A percentile compares a stretch with the other conserved stretches of the same genome.
Evolutionary conservation across 2,888 invertebrate species (phyloP).

Genomic region (Metacarcinus magister): DNA sequence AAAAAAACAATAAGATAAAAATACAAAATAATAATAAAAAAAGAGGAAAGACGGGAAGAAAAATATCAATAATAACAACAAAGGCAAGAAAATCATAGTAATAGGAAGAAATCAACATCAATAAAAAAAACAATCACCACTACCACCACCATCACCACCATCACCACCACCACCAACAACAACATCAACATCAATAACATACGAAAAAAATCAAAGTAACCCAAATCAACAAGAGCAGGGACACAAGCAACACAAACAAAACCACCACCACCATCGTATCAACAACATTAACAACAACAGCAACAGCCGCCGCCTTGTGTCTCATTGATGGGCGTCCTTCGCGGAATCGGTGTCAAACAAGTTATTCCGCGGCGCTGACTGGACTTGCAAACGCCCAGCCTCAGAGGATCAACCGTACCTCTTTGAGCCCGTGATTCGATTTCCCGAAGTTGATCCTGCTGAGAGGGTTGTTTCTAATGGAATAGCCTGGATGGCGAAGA

Average conservation of each 20-base stretch:
- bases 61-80: not conserved
- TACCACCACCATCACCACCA: not conserved
- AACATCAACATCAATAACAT: not conserved
- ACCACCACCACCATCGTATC: not conserved
- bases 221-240: no score
- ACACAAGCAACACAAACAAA: not conserved
- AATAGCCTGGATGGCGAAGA: conserved; percentile 39
- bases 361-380: conserved; percentile 37
- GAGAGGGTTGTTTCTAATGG: conserved; percentile 53
- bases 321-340: not conserved
- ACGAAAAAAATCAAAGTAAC: not conserved
- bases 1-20: no score
- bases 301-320: not conserved
- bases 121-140: not conserved
- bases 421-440: conserved; percentile 47
- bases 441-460: conserved; percentile 49
- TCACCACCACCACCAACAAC: not conserved
- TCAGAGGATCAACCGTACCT: conserved; percentile 51
- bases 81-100: not conserved
- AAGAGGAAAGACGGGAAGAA: not conserved
- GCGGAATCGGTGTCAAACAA: conserved; percentile 51
- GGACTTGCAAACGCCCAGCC: conserved; percentile 37
- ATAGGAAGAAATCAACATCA: not conserved
- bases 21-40: no score
- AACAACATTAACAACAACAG: not conserved